A percentile compares a stretch with the other conserved stretches of the same genome.
These are phyloP conservation scores for Dione juno DNA, from an alignment of 2,888 invertebrate genomes.

Conservation along the genomic window DNA sequence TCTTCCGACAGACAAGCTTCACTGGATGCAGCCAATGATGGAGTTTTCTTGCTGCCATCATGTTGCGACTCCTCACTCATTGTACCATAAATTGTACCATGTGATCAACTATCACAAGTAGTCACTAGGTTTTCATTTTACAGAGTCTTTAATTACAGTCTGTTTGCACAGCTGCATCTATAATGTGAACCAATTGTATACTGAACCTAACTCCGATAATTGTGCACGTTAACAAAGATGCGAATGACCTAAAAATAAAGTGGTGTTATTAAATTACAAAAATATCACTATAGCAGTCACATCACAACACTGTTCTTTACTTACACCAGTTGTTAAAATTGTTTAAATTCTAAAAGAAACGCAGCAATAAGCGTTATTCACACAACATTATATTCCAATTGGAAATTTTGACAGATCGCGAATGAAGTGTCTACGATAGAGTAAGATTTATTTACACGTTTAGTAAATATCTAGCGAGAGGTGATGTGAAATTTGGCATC, in stretches of 20 bases:
- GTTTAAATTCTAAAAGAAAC: slow-evolving; percentile 10
- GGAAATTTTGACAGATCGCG: slow-evolving; percentile 50
- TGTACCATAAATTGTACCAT: slow-evolving; percentile 66
- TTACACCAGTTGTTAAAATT: slow-evolving; percentile 4
- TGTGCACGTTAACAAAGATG: slow-evolving; percentile 33
- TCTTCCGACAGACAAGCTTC: slow-evolving; percentile 51
- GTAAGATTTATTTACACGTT: slow-evolving; percentile 38
- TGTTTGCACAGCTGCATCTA: slow-evolving; percentile 58
- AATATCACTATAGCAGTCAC: not conserved
- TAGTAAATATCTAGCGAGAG: slow-evolving; percentile 39
- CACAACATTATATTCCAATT: slow-evolving; percentile 36
- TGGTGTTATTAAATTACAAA: slow-evolving; percentile 26
- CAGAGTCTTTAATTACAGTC: slow-evolving; percentile 47
- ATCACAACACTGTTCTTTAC: slow-evolving; percentile 10
- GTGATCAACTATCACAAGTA: slow-evolving; percentile 48
- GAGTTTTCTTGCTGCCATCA: slow-evolving; percentile 65
- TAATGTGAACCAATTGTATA: slow-evolving; percentile 33
- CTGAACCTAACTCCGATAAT: slow-evolving; percentile 40
- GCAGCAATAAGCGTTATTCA: slow-evolving; percentile 32
- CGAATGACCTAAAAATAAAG: slow-evolving; percentile 46
- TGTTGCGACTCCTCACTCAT: slow-evolving; percentile 78
- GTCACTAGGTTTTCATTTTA: slow-evolving; percentile 63
- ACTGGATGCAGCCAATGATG: slow-evolving; percentile 51
- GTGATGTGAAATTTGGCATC: slow-evolving; percentile 68
- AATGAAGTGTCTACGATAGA: slow-evolving; percentile 19